Evolutionary conservation across 2,113 vertebrate species (phyloP).

Genomic region (Aepyceros melampus): DNA sequence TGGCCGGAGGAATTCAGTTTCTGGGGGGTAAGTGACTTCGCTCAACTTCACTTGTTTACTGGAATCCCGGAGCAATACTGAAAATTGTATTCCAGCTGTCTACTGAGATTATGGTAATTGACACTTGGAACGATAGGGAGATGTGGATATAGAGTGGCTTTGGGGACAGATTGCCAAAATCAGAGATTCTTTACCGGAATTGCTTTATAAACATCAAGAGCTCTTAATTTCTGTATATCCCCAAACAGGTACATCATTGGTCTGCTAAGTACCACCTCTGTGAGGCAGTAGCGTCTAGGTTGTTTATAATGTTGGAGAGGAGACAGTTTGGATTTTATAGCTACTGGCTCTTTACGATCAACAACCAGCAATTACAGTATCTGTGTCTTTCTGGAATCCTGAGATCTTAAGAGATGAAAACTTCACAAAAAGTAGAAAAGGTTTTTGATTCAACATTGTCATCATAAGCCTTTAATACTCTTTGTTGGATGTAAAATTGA

Average conservation of each 20-base stretch:
- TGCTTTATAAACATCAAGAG: neutral
- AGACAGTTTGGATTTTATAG: neutral
- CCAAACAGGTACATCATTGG: neutral
- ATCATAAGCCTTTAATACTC: neutral
- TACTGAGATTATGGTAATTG: neutral
- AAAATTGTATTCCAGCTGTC: neutral
- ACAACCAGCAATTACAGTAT: neutral
- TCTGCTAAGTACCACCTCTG: neutral
- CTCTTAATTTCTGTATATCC: neutral
- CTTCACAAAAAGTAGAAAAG: neutral
- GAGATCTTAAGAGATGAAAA: neutral
- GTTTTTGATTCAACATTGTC: neutral
- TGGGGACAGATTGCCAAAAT: neutral
- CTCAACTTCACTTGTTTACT: neutral
- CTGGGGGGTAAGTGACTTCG: slow-evolving; percentile 90
- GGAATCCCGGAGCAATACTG: neutral
- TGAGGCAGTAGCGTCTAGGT: neutral
- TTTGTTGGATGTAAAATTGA: neutral
- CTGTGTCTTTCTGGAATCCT: neutral
- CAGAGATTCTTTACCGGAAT: neutral
- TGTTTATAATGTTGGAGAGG: neutral
- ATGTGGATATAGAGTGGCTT: neutral
- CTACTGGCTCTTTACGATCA: neutral
- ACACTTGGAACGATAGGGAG: neutral
- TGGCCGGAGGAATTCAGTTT: slow-evolving; percentile 97